Percentiles rank a stretch among this genome's conserved stretches.
phyloP scores from a whole-genome alignment of 2,113 vertebrate species.

The Vanacampus margaritifer region DNA sequence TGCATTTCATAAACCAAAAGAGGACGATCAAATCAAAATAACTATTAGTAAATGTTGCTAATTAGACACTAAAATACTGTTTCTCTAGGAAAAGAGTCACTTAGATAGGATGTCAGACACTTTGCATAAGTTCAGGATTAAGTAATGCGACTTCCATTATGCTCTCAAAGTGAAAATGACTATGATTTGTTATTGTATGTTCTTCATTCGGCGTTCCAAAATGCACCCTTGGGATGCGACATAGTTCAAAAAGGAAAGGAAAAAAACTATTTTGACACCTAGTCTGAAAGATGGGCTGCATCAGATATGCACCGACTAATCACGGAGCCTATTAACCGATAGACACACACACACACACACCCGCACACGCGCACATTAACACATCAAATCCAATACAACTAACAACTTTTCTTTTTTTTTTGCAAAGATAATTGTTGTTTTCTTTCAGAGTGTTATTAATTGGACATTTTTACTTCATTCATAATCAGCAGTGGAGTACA shows the following conservation, averaged over 20 bases:
- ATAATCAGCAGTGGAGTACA: background rate
- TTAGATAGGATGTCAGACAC: slow-evolving; percentile 29
- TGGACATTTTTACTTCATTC: background rate
- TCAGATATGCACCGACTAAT: slow-evolving; percentile 58
- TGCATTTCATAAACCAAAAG: no score
- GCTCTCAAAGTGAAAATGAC: slow-evolving; percentile 68
- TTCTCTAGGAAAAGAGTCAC: slow-evolving; percentile 18
- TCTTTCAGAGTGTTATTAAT: no score
- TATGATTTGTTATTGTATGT: slow-evolving; percentile 65
- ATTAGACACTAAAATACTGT: background rate
- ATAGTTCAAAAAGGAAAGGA: slow-evolving; percentile 50
- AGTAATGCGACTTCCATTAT: slow-evolving; percentile 63
- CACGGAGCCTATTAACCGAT: slow-evolving; percentile 44
- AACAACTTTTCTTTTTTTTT: no score
- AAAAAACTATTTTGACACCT: slow-evolving; percentile 36
- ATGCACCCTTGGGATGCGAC: slow-evolving; percentile 64
- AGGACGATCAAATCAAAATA: background rate
- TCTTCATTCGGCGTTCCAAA: slow-evolving; percentile 61
- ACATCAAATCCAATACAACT: no score
- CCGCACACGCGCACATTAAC: no score
- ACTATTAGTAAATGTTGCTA: background rate
- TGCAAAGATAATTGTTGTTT: no score
- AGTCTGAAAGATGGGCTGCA: slow-evolving; percentile 61
- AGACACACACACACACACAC: background rate
- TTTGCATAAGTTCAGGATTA: slow-evolving; percentile 61